phyloP scores from a whole-genome alignment of 2,113 vertebrate genomes.

The Uria lomvia region DNA sequence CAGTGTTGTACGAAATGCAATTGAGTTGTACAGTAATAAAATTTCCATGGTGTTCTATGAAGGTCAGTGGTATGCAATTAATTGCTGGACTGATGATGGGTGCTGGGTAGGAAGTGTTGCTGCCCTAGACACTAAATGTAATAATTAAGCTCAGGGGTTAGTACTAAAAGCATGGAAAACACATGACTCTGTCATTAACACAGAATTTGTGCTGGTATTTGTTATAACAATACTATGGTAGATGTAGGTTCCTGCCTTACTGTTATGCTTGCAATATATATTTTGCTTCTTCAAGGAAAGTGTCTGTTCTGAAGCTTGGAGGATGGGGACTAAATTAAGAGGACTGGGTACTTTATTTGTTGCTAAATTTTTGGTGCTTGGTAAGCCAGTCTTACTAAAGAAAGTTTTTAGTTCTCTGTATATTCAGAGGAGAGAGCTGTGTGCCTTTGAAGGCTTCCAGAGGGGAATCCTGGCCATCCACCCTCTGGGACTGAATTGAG shows the following conservation, averaged over 20 bases:
- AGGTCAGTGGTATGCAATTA: conserved; percentile 85
- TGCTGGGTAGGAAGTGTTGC: conserved; percentile 79
- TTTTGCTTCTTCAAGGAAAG: neutral
- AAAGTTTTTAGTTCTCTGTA: neutral
- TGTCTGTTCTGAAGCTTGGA: neutral
- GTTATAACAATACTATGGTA: neutral
- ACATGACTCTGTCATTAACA: neutral
- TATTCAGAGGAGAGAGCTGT: neutral
- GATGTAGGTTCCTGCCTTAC: neutral
- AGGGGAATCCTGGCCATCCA: neutral
- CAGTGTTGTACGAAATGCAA: conserved; percentile 72
- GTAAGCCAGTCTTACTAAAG: neutral
- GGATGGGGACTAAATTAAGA: neutral
- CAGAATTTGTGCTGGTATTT: conserved; percentile 2
- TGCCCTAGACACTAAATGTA: conserved; percentile 68
- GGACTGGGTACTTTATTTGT: neutral
- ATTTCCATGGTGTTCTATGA: conserved; percentile 83
- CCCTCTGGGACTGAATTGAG: neutral
- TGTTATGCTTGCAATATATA: neutral
- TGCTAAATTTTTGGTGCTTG: neutral
- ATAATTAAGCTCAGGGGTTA: conserved; percentile 73
- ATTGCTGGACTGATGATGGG: conserved; percentile 73
- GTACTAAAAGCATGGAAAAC: conserved; percentile 19
- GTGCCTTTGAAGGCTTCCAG: neutral
- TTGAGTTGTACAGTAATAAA: conserved; percentile 76